phyloP scores from a whole-genome alignment of 2,888 invertebrate species.

The Rhodophaea formosa region DNA sequence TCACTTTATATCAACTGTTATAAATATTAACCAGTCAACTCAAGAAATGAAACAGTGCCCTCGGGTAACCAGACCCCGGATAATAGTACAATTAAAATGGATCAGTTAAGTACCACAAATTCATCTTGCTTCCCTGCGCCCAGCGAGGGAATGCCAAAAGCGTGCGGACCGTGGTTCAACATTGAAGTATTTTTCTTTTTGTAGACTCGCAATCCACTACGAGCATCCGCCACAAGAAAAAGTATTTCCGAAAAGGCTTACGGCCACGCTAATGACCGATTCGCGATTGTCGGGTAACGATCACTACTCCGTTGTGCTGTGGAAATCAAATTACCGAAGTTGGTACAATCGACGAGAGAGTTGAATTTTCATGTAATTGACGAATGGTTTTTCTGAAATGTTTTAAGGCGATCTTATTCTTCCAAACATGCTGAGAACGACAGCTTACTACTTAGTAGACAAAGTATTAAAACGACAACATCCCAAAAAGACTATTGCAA shows the following conservation, averaged over 20 bases:
- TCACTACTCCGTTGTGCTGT: conserved; percentile 2
- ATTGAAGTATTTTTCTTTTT: conserved; percentile 37
- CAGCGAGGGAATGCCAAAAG: background rate
- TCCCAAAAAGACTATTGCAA: too few relatives aligned
- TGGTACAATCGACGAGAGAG: too few relatives aligned
- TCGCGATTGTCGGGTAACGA: conserved; percentile 8
- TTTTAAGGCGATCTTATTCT: too few relatives aligned
- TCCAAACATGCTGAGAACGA: too few relatives aligned
- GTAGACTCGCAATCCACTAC: conserved; percentile 12
- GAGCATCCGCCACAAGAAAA: conserved; percentile 18
- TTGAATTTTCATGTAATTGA: too few relatives aligned
- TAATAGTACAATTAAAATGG: background rate
- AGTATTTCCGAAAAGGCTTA: conserved; percentile 21
- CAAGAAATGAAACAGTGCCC: background rate
- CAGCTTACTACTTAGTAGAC: too few relatives aligned
- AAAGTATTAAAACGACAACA: too few relatives aligned
- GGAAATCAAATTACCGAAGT: too few relatives aligned
- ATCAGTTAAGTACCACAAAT: background rate
- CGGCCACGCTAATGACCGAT: conserved; percentile 23
- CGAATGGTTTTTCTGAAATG: too few relatives aligned
- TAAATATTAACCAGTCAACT: background rate
- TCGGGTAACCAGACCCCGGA: background rate
- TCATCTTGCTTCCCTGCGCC: background rate
- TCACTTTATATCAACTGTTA: background rate
- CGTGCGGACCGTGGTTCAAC: conserved; percentile 33